Percentiles rank a stretch among this genome's conserved stretches.
Evolutionary conservation across 2,113 vertebrate genomes (phyloP).

Genomic region (Podarcis muralis): DNA sequence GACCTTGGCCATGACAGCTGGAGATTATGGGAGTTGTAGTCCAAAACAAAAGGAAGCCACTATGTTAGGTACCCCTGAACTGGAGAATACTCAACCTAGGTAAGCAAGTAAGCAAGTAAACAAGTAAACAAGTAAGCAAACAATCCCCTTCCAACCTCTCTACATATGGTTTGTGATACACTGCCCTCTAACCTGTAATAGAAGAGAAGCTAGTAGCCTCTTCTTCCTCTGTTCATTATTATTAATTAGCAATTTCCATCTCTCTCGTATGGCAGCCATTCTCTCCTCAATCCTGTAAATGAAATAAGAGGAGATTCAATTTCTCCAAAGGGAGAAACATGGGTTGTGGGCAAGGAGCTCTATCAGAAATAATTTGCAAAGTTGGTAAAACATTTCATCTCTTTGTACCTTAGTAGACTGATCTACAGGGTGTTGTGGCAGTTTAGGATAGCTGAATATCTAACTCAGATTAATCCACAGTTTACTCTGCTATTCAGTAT

Average conservation of each 20-base stretch:
- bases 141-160: neutral
- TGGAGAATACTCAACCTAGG: neutral
- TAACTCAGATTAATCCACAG: neutral
- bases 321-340: neutral
- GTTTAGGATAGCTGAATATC: neutral
- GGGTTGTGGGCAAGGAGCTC: neutral
- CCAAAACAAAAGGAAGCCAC: neutral
- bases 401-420: too few species aligned
- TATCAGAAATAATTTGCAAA: neutral
- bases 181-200: conserved; percentile 80
- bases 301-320: conserved; percentile 13
- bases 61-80: neutral
- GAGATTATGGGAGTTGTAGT: too few species aligned
- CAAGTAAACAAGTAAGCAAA: too few species aligned
- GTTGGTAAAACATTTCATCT: neutral
- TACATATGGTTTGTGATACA: neutral
- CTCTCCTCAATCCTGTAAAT: conserved; percentile 77
- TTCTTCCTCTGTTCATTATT: conserved; percentile 74
- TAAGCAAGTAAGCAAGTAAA: neutral
- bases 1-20: too few species aligned
- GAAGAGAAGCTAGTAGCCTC: conserved; percentile 79
- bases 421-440: neutral
- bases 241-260: conserved; percentile 73
- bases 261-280: conserved; percentile 62
- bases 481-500: neutral